Evolutionary conservation across 2,113 vertebrate genomes (phyloP).

Genomic region (Macquaria australasica): DNA sequence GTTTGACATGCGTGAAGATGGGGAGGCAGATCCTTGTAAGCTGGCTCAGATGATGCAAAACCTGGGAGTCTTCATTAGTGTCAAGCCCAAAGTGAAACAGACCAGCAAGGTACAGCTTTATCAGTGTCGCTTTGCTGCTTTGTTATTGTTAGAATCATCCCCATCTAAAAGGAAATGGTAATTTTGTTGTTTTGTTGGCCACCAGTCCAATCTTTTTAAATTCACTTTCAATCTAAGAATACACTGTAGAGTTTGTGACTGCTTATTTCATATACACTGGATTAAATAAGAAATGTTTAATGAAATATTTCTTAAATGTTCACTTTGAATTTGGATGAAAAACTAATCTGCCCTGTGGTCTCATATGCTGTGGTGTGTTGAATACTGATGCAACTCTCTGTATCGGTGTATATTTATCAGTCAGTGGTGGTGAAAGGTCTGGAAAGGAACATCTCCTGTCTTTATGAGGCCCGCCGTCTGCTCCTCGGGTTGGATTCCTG

Average conservation of each 20-base stretch:
- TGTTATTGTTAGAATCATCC: not conserved
- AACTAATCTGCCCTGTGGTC: conserved; percentile 15
- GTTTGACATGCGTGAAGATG: conserved; percentile 87
- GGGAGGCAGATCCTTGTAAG: conserved; percentile 77
- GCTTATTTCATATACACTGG: not conserved
- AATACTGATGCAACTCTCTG: conserved; percentile 36
- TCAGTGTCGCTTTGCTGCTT: not conserved
- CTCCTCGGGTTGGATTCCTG: conserved; percentile 82
- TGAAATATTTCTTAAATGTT: conserved; percentile 21
- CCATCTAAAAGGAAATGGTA: not conserved
- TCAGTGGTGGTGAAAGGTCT: conserved; percentile 87
- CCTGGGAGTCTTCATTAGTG: conserved; percentile 86
- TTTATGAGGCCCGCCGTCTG: conserved; percentile 82
- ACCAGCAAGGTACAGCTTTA: conserved; percentile 81
- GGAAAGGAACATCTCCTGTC: conserved; percentile 82
- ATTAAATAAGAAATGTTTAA: conserved; percentile 21
- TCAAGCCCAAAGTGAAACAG: conserved; percentile 88
- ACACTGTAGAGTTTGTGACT: not conserved
- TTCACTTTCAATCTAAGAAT: not conserved
- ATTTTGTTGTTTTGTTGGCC: conserved; percentile 2
- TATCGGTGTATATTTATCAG: conserved; percentile 66
- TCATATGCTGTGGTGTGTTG: not conserved
- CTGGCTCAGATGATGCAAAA: conserved; percentile 86
- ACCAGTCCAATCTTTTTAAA: not conserved
- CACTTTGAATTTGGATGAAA: conserved; percentile 23